Base-by-base conservation (phyloP, 2,888 invertebrate genomes). In the Macroteleia sp. region DNA sequence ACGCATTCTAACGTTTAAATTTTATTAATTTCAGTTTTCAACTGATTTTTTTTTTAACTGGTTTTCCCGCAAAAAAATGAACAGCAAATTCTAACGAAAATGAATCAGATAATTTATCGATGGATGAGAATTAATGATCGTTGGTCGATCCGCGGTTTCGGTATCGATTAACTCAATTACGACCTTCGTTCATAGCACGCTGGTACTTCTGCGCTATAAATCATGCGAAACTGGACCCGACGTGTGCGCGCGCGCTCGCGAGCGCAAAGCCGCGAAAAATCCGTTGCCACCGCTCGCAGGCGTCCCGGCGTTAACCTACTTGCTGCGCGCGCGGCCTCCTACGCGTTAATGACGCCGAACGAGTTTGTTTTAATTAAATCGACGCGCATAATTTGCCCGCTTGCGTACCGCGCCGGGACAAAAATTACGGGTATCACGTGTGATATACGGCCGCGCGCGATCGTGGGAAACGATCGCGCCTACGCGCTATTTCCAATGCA, bases 381-480 rank as follows among this genome's bases (percentile, higher is more conserved):
- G 74, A 66, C 75, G 73, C 67, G 70, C 59, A 67, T 67, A 75
- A 75, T 67, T 66, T 54, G 67, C 67, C 42, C 42, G 70, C 71
- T 64, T 67, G 77, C 73, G 77, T 69, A 61, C 50, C 48, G 66
- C 67, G 77, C 77, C 79, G 83, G 80, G 77, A 82, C 77, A 83
- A 85, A 85, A 85, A 84, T 84, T 77, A 67, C 73, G 57, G 70
- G 32, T 76, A 73, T 67, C 73, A 61, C 71, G 71, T 71, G 71
- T 79, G 75, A 79, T 79, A 79, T 79, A 79, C 75, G 62, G 48
- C 71, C 64, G 62, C 46, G 67, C 54, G 66, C 61, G 79, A 83
- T 82, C 82, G 82, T 83, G 83, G 82, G 82, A 83, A 83, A 64
- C 79, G 79, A 61, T 81, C 81, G 79, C 80, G 82, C 82, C 81